phyloP scores from a whole-genome alignment of 2,113 vertebrate species.

The Hepsetus odoe region DNA sequence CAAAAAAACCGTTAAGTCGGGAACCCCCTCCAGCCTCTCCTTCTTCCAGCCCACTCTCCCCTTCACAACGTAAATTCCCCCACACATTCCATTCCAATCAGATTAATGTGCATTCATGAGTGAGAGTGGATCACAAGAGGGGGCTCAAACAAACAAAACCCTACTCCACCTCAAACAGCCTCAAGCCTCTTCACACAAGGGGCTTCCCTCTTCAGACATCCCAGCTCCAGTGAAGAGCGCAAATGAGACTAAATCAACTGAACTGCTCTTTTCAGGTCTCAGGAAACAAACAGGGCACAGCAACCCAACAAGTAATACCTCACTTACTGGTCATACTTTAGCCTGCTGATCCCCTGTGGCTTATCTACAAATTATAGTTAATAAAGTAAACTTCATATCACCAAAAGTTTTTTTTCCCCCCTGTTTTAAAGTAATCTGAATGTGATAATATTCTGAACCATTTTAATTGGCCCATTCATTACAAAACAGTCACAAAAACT shows the following conservation, averaged over 20 bases:
- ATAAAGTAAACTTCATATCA: no score
- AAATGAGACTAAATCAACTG: background rate
- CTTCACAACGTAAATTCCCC: slow-evolving; percentile 51
- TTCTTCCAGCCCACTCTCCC: slow-evolving; percentile 23
- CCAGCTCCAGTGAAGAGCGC: background rate
- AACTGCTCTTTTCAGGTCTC: background rate
- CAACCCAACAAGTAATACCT: background rate
- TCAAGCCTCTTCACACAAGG: slow-evolving; percentile 55
- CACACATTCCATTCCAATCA: slow-evolving; percentile 52
- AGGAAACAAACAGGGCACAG: background rate
- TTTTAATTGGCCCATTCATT: no score
- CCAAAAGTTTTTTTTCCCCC: no score
- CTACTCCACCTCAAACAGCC: slow-evolving; percentile 21
- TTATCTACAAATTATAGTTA: no score
- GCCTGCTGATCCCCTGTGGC: no score
- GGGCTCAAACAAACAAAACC: background rate
- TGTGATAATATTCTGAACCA: no score
- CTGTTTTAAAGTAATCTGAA: no score
- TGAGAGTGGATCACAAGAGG: slow-evolving; percentile 47
- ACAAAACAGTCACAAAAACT: no score
- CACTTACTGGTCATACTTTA: no score
- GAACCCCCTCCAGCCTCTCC: slow-evolving; percentile 39
- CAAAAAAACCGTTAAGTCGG: slow-evolving; percentile 59
- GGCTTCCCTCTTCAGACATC: slow-evolving; percentile 29
- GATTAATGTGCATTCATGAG: slow-evolving; percentile 59